Conservation (phyloP, 2,113 vertebrate species). For the Carassius gibelio region DNA sequence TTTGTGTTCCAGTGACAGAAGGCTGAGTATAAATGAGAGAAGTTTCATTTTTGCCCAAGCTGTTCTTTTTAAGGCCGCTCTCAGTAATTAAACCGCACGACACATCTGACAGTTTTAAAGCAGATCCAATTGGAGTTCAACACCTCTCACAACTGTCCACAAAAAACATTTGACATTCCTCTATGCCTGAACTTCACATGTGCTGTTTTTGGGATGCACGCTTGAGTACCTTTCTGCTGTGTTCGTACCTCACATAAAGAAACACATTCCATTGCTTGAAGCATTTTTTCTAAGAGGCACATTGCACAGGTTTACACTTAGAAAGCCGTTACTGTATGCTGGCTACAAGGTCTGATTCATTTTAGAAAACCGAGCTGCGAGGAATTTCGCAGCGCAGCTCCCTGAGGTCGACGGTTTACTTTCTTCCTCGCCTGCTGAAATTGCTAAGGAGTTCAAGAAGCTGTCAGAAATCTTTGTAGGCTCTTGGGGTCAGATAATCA, state of each 20-base stretch:
- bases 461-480: not conserved
- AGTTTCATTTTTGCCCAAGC: not conserved
- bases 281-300: not conserved
- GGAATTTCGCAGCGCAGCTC: slow-evolving; percentile 25
- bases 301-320: slow-evolving; percentile 11
- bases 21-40: not conserved
- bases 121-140: not conserved
- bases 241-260: slow-evolving; percentile 19
- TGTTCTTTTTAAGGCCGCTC: not conserved
- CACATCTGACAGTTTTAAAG: not conserved
- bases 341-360: slow-evolving; percentile 55
- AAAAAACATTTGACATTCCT: slow-evolving; percentile 13
- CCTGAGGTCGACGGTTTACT: not conserved
- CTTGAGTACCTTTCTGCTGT: slow-evolving; percentile 49
- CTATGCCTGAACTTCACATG: not conserved
- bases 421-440: slow-evolving; percentile 12
- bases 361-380: slow-evolving; percentile 3
- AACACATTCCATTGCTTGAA: not conserved
- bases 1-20: not conserved
- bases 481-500: not conserved
- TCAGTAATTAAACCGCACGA: too few species aligned
- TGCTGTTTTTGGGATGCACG: slow-evolving; percentile 17
- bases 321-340: slow-evolving; percentile 53
- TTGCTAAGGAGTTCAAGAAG: not conserved
- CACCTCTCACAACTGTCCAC: not conserved